Conservation (phyloP, 2,888 invertebrate genomes). For the Odontothrips loti region DNA sequence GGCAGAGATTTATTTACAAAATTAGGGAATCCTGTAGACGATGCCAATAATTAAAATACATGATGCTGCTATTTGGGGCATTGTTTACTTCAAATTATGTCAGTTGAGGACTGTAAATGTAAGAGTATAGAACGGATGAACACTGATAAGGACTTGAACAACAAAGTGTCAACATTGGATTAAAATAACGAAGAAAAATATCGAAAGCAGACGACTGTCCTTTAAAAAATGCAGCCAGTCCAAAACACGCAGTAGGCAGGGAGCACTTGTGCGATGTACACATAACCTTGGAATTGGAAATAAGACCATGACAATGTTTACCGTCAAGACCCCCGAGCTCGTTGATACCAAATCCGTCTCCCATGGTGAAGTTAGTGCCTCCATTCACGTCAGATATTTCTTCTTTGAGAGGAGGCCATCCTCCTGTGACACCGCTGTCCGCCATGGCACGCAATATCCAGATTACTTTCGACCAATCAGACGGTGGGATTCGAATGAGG, state of each 20-base stretch:
- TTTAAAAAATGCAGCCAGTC: background rate
- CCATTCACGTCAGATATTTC: constrained; percentile 47
- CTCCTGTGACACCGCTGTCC: constrained; percentile 31
- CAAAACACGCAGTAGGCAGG: background rate
- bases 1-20: too few relatives aligned
- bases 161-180: too few relatives aligned
- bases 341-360: constrained; percentile 60
- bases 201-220: background rate
- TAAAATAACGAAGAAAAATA: constrained; percentile 15
- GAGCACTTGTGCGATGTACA: background rate
- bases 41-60: too few relatives aligned
- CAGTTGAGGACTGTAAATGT: background rate
- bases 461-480: constrained; percentile 54
- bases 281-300: constrained; percentile 30
- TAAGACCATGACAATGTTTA: constrained; percentile 45
- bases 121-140: background rate
- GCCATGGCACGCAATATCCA: constrained; percentile 33
- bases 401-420: constrained; percentile 43
- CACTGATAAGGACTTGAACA: too few relatives aligned
- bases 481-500: constrained; percentile 51
- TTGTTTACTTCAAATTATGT: background rate
- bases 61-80: background rate
- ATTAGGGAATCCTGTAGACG: too few relatives aligned
- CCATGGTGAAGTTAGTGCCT: constrained; percentile 48
- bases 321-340: constrained; percentile 68